Conservation (phyloP, 2,113 vertebrate genomes). For the Gobio gobio region DNA sequence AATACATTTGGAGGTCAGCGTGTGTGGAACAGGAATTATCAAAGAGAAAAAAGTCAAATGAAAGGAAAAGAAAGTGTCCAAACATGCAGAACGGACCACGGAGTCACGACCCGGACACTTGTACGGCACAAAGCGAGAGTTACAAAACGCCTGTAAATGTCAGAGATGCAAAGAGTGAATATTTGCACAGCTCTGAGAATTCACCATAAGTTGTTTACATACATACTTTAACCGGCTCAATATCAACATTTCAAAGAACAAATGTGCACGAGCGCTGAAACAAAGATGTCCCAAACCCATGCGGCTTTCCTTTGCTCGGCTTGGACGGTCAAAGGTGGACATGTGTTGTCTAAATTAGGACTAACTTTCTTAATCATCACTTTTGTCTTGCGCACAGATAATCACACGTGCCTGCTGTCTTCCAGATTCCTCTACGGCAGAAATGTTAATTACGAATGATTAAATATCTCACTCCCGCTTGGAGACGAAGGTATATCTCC, state of each 20-base stretch:
- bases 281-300: background rate
- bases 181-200: conserved; percentile 35
- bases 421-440: conserved; percentile 17
- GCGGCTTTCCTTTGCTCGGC: background rate
- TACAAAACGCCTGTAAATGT: conserved; percentile 6
- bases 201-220: conserved; percentile 19
- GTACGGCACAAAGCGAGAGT: conserved; percentile 28
- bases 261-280: background rate
- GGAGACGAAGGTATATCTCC: conserved; percentile 40
- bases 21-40: conserved; percentile 53
- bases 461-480: conserved; percentile 46
- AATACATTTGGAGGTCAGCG: conserved; percentile 65
- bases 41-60: conserved; percentile 55
- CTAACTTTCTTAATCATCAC: conserved; percentile 25
- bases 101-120: conserved; percentile 22
- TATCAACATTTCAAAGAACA: conserved; percentile 23
- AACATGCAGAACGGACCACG: conserved; percentile 46
- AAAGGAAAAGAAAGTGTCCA: conserved; percentile 45
- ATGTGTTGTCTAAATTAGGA: conserved; percentile 24
- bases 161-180: background rate
- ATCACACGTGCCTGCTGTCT: conserved; percentile 25
- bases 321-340: conserved; percentile 6
- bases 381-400: background rate
- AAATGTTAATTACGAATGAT: conserved; percentile 55
- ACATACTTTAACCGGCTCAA: conserved; percentile 24